These are phyloP conservation scores for Bombus ignitus DNA, from an alignment of 1,140 invertebrate species.

Conservation along the genomic window DNA sequence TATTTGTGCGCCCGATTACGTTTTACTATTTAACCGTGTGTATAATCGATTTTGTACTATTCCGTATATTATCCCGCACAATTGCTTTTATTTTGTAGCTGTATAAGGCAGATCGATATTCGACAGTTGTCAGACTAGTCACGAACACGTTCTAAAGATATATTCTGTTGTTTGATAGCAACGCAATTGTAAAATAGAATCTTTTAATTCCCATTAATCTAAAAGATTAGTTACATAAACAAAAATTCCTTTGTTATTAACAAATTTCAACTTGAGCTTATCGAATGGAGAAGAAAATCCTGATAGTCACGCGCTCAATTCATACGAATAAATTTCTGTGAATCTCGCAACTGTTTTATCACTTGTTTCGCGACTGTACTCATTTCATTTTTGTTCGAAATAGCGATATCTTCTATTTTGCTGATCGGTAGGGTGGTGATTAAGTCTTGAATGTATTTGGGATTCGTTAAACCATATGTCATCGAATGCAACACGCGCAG, in stretches of 20 bases:
- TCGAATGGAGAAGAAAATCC: neutral
- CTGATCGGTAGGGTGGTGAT: conserved; percentile 63
- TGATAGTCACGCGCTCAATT: conserved; percentile 3
- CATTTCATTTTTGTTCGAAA: conserved; percentile 46
- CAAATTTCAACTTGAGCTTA: neutral
- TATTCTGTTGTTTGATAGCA: conserved; percentile 39
- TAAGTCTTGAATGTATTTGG: conserved; percentile 61
- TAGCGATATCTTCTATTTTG: conserved; percentile 64
- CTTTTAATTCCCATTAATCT: neutral
- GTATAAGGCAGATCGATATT: conserved; percentile 60
- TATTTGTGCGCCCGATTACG: conserved; percentile 4
- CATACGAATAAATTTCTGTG: conserved; percentile 24
- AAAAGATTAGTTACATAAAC: neutral
- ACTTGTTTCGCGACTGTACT: conserved; percentile 61
- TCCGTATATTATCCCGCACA: conserved; percentile 18
- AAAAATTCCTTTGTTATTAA: neutral
- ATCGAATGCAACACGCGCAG: conserved; percentile 76
- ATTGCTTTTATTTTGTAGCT: conserved; percentile 59
- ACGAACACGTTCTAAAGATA: conserved; percentile 62
- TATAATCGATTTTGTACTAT: conserved; percentile 40
- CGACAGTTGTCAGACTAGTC: conserved; percentile 51
- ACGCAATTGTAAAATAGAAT: neutral
- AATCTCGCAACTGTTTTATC: conserved; percentile 48
- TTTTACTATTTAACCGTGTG: neutral
- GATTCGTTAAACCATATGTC: conserved; percentile 70